These are phyloP conservation scores for Tenodera sinensis DNA, from an alignment of 2,888 invertebrate species.

Conservation along the genomic window DNA sequence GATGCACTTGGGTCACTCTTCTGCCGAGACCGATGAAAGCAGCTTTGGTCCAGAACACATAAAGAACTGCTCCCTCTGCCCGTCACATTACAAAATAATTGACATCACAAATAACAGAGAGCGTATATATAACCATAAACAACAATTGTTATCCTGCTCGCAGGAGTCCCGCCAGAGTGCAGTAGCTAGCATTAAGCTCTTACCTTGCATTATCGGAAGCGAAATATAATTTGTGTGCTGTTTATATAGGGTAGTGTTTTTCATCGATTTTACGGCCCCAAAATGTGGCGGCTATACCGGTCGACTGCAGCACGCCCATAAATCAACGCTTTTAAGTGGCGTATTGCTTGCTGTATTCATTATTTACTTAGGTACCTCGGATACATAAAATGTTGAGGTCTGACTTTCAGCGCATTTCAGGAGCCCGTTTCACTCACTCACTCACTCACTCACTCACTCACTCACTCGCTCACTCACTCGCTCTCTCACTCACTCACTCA, in stretches of 20 bases:
- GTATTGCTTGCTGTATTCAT: neutral
- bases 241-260: neutral
- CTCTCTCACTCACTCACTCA: too few relatives aligned
- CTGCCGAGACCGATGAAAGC: neutral
- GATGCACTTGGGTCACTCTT: neutral
- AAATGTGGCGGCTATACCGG: neutral
- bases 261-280: neutral
- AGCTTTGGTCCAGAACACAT: neutral
- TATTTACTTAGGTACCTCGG: neutral
- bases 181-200: neutral
- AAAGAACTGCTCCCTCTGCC: neutral
- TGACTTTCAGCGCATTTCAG: neutral
- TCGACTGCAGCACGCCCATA: neutral
- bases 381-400: neutral
- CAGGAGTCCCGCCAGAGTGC: neutral
- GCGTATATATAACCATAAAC: neutral
- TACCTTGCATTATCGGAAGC: neutral
- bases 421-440: neutral
- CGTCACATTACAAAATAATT: constrained; percentile 12
- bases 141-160: neutral
- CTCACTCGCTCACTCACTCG: too few relatives aligned
- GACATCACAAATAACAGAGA: neutral
- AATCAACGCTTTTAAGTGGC: neutral
- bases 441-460: too few relatives aligned
- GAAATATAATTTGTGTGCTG: neutral